phyloP scores from a whole-genome alignment of 2,888 invertebrate genomes.

The Melinopterus prodromus region DNA sequence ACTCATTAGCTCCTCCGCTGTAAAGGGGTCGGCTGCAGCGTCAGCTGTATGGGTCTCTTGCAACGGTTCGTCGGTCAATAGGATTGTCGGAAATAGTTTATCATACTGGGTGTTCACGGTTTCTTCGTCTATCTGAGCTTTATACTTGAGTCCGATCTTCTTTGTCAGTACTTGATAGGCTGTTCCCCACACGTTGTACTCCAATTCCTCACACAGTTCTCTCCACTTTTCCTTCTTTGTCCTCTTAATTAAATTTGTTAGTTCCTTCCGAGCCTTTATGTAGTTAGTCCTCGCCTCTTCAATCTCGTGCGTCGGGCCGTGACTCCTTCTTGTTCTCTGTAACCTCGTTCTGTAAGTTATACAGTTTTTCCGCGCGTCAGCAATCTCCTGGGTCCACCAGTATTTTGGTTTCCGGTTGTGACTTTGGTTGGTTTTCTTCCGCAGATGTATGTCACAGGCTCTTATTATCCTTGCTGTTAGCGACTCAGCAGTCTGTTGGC shows the following conservation, averaged over 20 bases:
- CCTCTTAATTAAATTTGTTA: constrained; percentile 9
- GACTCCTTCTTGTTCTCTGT: background rate
- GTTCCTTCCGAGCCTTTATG: background rate
- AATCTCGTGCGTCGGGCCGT: background rate
- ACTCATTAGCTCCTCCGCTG: background rate
- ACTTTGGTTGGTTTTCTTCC: no score
- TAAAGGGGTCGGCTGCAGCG: background rate
- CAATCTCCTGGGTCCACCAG: background rate
- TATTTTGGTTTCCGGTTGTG: background rate
- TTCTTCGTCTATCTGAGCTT: background rate
- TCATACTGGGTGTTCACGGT: background rate
- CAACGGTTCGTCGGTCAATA: background rate
- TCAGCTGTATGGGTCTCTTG: background rate
- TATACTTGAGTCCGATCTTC: background rate
- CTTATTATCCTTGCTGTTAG: no score
- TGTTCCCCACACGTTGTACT: background rate
- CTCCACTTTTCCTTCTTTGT: constrained; percentile 1
- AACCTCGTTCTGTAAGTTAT: background rate
- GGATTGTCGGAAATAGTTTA: background rate
- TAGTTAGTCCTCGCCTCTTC: background rate
- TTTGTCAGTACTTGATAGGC: constrained; percentile 19
- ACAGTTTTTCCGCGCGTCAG: background rate
- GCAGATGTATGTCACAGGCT: no score
- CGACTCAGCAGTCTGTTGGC: no score
- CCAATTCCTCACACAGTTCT: no score